Base-by-base conservation (phyloP, 2,888 invertebrate species). In the Tridacna gigas region DNA sequence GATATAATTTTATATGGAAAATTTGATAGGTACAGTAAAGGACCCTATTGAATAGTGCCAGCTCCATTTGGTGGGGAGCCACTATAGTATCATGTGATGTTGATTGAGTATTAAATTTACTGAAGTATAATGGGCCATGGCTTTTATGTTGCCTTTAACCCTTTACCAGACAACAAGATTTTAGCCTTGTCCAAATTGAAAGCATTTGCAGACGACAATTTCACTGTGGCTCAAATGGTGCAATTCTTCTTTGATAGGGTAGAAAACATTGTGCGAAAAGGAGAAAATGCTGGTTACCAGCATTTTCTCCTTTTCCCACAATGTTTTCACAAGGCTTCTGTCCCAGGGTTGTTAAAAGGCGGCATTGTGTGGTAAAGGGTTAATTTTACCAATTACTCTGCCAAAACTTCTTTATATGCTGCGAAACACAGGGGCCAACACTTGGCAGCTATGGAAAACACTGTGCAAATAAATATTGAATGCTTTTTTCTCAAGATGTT, bases 21-120 rank as follows among this genome's bases (percentile, higher is more conserved):
- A 83, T 79, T 77, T 83, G 83, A 83, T 83, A 79, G 79, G 73
- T 60, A 51, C 65, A 56, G 67, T 83, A 83, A 83, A 79, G 61
- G 73, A 79, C 22, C 71, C 22, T 51, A 47, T 48, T 71, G 48
- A 51, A 71, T 47, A n/a, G 71, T 63, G 25, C 51, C 48, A 51
- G 51, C 71, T 51, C 25, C 71, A 15, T 51, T 26, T 25, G 20
- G 15, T 48, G 67, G 18, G n/a, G 48, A 47, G 71, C 0, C 47
- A 48, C 25, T 48, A 18, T 22, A 4, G 71, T 71, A 71, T 71
- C 51, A 71, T 69, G 69, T 71, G 71, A 71, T 71, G 71, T 71
- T 22, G 71, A 71, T 63, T 4, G 9, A 26, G 63, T 63, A 26
- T 63, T 63, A n/a, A 22, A 63, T 63, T 63, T 63, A 63, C 63